Conservation (phyloP, 2,113 vertebrate species). For the Turnix velox region DNA sequence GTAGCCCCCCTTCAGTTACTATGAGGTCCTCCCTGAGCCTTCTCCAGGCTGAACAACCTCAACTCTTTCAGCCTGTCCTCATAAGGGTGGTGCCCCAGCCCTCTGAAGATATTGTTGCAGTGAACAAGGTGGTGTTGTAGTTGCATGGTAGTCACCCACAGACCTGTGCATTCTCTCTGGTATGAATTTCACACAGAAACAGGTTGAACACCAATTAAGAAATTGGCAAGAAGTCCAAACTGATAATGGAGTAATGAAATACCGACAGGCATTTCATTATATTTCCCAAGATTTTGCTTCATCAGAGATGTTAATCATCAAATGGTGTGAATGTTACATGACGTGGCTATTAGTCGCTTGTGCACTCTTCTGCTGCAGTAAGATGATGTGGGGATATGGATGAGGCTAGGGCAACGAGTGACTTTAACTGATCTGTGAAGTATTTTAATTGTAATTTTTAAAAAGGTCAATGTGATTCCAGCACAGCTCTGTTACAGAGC, state of each 20-base stretch:
- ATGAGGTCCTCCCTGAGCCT: too few relatives aligned
- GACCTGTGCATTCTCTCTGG: neutral
- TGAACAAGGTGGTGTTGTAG: too few relatives aligned
- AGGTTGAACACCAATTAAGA: neutral
- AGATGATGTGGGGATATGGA: neutral
- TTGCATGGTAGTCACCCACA: neutral
- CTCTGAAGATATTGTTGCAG: neutral
- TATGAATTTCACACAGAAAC: neutral
- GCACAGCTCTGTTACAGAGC: neutral
- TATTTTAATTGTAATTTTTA: neutral
- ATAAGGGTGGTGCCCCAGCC: too few relatives aligned
- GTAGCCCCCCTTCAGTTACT: too few relatives aligned
- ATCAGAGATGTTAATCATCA: neutral
- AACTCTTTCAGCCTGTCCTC: too few relatives aligned
- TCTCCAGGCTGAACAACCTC: too few relatives aligned
- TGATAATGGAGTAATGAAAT: neutral
- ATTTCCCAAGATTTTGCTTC: neutral
- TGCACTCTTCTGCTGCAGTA: neutral
- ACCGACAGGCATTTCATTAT: neutral
- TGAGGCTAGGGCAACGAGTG: neutral
- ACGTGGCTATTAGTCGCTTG: neutral
- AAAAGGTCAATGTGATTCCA: neutral
- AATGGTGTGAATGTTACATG: neutral
- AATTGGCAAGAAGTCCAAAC: neutral
- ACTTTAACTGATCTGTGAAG: neutral